Evolutionary conservation across 1,140 invertebrate species (phyloP).

Genomic region (Homalodisca vitripennis): DNA sequence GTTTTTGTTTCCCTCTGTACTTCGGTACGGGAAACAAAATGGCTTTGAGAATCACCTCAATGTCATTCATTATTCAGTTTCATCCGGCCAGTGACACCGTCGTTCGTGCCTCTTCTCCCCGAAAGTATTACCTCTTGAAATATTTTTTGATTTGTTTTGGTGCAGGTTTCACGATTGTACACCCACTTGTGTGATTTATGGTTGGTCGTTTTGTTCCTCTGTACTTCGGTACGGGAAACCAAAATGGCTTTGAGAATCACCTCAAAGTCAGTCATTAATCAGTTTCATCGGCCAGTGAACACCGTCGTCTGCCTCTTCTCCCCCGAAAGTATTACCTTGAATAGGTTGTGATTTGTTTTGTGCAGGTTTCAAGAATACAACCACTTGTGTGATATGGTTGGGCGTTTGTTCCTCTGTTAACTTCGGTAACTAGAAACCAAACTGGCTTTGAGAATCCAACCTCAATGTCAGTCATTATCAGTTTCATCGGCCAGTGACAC

Average conservation of each 20-base stretch:
- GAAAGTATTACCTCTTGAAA: slow-evolving; percentile 62
- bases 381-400: no score
- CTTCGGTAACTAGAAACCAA: no score
- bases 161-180: slow-evolving; percentile 69
- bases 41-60: slow-evolving; percentile 75
- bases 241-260: slow-evolving; percentile 73
- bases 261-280: slow-evolving; percentile 76
- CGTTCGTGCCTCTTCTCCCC: slow-evolving; percentile 72
- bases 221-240: slow-evolving; percentile 64
- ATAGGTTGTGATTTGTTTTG: no score
- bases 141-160: no score
- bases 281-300: slow-evolving; percentile 75
- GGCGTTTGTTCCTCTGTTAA: no score
- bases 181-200: slow-evolving; percentile 74
- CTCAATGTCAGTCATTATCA: no score
- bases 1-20: slow-evolving; percentile 72
- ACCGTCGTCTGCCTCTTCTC: slow-evolving; percentile 73
- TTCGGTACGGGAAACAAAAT: slow-evolving; percentile 64
- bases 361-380: no score
- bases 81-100: slow-evolving; percentile 75
- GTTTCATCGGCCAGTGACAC: no score
- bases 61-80: slow-evolving; percentile 75
- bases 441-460: no score
- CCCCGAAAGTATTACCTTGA: no score
- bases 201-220: slow-evolving; percentile 70